Evolutionary conservation across 1,140 invertebrate species (phyloP).

Genomic region (Akabosia matsudoensis): DNA sequence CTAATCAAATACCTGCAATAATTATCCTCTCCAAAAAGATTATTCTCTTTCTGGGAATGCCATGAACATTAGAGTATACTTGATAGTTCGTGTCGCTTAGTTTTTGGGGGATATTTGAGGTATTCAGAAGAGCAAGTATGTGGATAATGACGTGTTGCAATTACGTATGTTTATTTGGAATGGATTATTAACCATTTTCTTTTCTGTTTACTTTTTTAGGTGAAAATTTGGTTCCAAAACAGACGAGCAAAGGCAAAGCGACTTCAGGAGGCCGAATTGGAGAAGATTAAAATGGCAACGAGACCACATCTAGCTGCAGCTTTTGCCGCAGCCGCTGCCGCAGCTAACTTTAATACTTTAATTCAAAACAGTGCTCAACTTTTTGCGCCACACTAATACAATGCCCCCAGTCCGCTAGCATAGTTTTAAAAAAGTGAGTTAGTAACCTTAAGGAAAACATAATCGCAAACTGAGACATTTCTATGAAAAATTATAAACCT

Average conservation of each 20-base stretch:
- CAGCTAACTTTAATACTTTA: constrained; percentile 45
- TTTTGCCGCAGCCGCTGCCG: constrained; percentile 55
- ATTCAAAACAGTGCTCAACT: constrained; percentile 47
- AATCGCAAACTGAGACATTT: too few relatives aligned
- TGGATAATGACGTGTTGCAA: neutral
- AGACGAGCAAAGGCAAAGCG: constrained; percentile 89
- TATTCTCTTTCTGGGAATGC: too few relatives aligned
- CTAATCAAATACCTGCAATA: too few relatives aligned
- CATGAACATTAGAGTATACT: too few relatives aligned
- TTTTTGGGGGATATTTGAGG: neutral
- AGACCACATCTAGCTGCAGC: constrained; percentile 54
- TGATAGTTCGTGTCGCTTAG: too few relatives aligned
- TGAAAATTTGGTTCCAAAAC: constrained; percentile 98
- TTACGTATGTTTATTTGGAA: too few relatives aligned
- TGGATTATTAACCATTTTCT: neutral
- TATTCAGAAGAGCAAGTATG: neutral
- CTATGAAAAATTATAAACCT: too few relatives aligned
- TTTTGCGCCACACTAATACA: constrained; percentile 42
- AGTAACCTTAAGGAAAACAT: neutral
- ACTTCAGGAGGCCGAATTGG: constrained; percentile 89
- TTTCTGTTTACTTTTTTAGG: constrained; percentile 58
- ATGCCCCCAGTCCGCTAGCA: neutral
- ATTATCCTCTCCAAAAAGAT: too few relatives aligned
- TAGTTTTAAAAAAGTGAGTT: constrained; percentile 5
- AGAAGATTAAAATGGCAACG: constrained; percentile 76